A percentile compares a stretch with the other conserved stretches of the same genome.
Conservation (phyloP, 2,888 invertebrate genomes). For the Aporophyla lueneburgensis region DNA sequence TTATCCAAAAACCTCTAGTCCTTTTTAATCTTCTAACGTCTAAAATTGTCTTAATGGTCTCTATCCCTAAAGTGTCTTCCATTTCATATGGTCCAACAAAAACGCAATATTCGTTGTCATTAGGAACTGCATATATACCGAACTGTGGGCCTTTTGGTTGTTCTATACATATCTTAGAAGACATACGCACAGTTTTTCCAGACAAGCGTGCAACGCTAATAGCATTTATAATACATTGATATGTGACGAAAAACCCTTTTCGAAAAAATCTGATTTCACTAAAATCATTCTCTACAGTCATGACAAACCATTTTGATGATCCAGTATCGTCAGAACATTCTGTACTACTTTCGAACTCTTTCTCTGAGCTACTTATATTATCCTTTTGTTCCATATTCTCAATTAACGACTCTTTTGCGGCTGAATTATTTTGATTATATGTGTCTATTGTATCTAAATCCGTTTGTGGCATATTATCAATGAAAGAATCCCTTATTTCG, state of each 20-base stretch:
- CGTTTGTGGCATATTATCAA: constrained; percentile 17
- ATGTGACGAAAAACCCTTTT: constrained; percentile 89
- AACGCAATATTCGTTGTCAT: constrained; percentile 78
- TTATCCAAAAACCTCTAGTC: constrained; percentile 86
- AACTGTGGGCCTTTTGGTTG: constrained; percentile 77
- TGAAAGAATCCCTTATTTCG: constrained; percentile 36
- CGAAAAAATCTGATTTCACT: constrained; percentile 87
- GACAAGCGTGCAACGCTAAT: constrained; percentile 86
- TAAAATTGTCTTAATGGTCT: constrained; percentile 78
- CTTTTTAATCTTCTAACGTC: constrained; percentile 66
- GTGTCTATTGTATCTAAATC: constrained; percentile 13
- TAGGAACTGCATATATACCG: constrained; percentile 87
- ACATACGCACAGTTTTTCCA: constrained; percentile 87
- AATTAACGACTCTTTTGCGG: neutral
- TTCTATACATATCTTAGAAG: constrained; percentile 77
- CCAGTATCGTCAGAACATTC: constrained; percentile 60
- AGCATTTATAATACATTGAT: constrained; percentile 87
- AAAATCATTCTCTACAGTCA: constrained; percentile 90
- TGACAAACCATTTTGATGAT: constrained; percentile 90
- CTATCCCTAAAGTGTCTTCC: constrained; percentile 83
- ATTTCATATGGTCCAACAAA: constrained; percentile 87
- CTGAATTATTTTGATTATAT: constrained; percentile 11
- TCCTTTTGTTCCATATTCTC: constrained; percentile 23
- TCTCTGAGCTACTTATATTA: constrained; percentile 1
- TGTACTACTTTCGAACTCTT: neutral